phyloP scores from a whole-genome alignment of 2,888 invertebrate genomes.

The Pachydiplax longipennis region DNA sequence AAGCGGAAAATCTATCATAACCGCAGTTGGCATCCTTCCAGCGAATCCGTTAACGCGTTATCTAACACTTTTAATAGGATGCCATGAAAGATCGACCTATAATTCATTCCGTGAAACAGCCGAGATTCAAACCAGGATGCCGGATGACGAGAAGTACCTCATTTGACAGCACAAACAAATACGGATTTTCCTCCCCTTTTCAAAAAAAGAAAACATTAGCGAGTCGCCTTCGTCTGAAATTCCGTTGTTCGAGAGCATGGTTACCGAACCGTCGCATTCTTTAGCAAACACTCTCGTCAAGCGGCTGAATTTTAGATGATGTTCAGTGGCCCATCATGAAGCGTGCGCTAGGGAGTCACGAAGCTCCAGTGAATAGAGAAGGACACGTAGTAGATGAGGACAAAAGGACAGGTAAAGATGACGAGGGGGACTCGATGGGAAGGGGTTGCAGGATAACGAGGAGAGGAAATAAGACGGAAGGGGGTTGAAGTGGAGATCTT shows the following conservation, averaged over 20 bases:
- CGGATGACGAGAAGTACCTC: neutral
- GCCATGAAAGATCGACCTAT: neutral
- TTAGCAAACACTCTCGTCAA: conserved; percentile 21
- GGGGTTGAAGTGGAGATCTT: neutral
- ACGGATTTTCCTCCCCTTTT: neutral
- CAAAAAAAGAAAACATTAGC: neutral
- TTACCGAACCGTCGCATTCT: conserved; percentile 27
- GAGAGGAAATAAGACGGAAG: neutral
- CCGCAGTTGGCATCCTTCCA: conserved; percentile 13
- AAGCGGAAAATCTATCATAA: conserved; percentile 23
- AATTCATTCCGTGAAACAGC: neutral
- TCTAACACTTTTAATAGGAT: neutral
- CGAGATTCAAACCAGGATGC: neutral
- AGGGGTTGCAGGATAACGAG: neutral
- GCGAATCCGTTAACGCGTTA: neutral
- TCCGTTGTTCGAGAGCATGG: neutral
- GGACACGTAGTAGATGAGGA: neutral
- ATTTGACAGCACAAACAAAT: neutral
- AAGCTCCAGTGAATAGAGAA: neutral
- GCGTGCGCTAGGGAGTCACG: conserved; percentile 2
- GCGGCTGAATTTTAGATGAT: conserved; percentile 29
- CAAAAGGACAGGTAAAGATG: neutral
- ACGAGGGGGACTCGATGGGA: neutral
- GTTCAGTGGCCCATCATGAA: conserved; percentile 9
- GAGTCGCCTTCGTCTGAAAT: neutral